These are phyloP conservation scores for Barbus barbus DNA, from an alignment of 2,113 vertebrate genomes.

Conservation along the genomic window DNA sequence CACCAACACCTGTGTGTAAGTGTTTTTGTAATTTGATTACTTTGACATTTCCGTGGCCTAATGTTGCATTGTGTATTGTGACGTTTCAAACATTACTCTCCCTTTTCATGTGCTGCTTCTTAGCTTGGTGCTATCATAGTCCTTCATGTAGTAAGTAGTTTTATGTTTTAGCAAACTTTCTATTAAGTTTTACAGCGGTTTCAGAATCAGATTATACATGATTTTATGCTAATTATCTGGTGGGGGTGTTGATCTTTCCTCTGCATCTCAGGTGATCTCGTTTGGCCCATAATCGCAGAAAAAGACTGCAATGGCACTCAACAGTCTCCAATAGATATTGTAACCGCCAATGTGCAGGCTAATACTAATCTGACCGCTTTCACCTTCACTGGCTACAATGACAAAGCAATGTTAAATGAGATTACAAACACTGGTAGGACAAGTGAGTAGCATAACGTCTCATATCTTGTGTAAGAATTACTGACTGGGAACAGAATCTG, in stretches of 20 bases:
- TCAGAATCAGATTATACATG: neutral
- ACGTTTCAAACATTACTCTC: neutral
- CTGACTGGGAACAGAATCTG: neutral
- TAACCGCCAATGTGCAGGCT: accelerated
- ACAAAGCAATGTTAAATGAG: accelerated
- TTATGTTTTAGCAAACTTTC: too few species aligned
- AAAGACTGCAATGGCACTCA: slow-evolving; percentile 57
- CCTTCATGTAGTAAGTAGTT: slow-evolving; percentile 45
- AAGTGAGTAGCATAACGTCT: slow-evolving; percentile 8
- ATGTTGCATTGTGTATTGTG: neutral
- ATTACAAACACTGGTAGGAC: slow-evolving; percentile 40
- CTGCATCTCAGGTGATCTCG: neutral
- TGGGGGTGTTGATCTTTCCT: too few species aligned
- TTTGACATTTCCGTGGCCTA: neutral
- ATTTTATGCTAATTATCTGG: neutral
- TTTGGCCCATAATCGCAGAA: slow-evolving; percentile 48
- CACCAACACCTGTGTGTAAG: neutral
- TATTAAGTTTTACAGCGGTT: too few species aligned
- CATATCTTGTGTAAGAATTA: neutral
- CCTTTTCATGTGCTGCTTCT: neutral
- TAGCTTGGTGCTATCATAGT: slow-evolving; percentile 44
- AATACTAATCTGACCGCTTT: slow-evolving; percentile 56
- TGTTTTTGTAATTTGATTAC: neutral
- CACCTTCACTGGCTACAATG: slow-evolving; percentile 56
- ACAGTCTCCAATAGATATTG: slow-evolving; percentile 77